Evolutionary conservation across 2,113 vertebrate species (phyloP).

Genomic region (Chaetodon trifascialis): DNA sequence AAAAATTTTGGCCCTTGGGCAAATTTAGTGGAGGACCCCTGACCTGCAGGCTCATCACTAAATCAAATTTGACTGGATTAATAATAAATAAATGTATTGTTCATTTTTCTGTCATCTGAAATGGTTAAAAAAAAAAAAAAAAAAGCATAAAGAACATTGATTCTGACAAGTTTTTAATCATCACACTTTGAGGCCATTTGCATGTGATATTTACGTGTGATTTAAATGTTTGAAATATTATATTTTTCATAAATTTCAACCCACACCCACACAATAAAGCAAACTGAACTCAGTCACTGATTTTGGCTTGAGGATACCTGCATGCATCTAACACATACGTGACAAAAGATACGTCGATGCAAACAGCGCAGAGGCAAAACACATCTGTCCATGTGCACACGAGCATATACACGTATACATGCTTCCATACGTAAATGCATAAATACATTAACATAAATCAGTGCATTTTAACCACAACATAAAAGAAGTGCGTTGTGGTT

Average conservation of each 20-base stretch:
- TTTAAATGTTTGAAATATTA: neutral
- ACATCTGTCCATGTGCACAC: neutral
- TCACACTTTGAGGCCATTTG: too few species aligned
- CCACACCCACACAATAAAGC: neutral
- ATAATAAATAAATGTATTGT: too few species aligned
- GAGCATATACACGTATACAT: neutral
- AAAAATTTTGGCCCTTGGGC: too few species aligned
- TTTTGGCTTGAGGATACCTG: neutral
- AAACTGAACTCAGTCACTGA: neutral
- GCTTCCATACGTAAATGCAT: slow-evolving; percentile 36
- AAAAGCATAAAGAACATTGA: too few species aligned
- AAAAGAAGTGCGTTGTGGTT: slow-evolving; percentile 68
- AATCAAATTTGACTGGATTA: too few species aligned
- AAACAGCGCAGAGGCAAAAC: neutral
- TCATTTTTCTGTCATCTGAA: neutral
- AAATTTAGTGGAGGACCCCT: too few species aligned
- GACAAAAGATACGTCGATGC: neutral
- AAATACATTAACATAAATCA: slow-evolving; percentile 65
- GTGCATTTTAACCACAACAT: slow-evolving; percentile 68
- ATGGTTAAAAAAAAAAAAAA: neutral
- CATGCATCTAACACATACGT: neutral
- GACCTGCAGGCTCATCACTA: neutral
- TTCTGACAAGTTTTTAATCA: too few species aligned
- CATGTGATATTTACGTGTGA: neutral
- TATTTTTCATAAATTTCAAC: neutral